phyloP scores from a whole-genome alignment of 2,113 vertebrate genomes.

The Ornithorhynchus anatinus region DNA sequence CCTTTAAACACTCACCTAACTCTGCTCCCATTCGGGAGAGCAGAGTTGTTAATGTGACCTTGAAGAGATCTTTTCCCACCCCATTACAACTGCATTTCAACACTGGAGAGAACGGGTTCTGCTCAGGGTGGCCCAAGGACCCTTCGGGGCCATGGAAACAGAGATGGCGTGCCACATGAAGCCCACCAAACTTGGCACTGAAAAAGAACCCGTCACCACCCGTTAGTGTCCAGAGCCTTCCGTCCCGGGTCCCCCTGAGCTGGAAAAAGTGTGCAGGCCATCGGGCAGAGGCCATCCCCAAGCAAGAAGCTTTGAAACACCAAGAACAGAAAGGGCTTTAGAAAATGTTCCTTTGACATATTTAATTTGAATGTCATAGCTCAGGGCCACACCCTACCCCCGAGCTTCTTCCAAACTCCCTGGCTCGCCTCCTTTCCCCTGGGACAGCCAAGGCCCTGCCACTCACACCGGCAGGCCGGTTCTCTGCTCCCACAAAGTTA shows the following conservation, averaged over 20 bases:
- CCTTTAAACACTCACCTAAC: too few relatives aligned
- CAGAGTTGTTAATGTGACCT: too few relatives aligned
- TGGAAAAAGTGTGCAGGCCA: slow-evolving; percentile 29
- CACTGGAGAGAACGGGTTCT: too few relatives aligned
- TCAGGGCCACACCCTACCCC: slow-evolving; percentile 28
- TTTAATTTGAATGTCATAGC: slow-evolving; percentile 31
- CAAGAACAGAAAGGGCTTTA: slow-evolving; percentile 48
- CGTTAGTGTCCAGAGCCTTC: slow-evolving; percentile 9
- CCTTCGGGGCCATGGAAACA: too few relatives aligned
- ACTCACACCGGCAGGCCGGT: background rate
- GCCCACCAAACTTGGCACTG: background rate
- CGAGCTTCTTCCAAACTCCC: background rate
- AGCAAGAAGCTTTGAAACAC: slow-evolving; percentile 28
- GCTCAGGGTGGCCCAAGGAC: too few relatives aligned
- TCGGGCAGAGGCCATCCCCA: slow-evolving; percentile 9
- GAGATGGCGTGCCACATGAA: too few relatives aligned
- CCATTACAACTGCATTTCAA: too few relatives aligned
- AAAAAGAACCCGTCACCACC: slow-evolving; percentile 31
- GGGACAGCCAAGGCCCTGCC: background rate
- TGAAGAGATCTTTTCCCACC: too few relatives aligned
- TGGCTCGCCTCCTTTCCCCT: background rate
- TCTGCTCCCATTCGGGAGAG: too few relatives aligned
- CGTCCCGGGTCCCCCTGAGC: slow-evolving; percentile 18
- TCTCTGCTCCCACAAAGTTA: slow-evolving; percentile 7
- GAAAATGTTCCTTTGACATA: slow-evolving; percentile 26